These are phyloP conservation scores for Taxidea taxus DNA, from an alignment of 2,113 vertebrate species.

Conservation along the genomic window DNA sequence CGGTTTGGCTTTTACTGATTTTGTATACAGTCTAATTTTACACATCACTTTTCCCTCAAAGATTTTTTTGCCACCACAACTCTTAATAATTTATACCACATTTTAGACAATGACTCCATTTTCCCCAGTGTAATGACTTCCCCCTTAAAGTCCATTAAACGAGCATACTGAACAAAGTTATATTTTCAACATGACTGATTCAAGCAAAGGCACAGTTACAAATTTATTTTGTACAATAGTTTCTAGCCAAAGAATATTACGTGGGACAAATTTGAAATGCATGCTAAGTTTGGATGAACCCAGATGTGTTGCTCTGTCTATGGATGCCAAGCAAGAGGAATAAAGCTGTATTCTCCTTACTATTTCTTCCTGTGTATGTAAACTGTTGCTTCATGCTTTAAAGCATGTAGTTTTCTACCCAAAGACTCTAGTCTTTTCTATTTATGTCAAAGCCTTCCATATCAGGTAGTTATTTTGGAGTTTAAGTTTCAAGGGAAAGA, in stretches of 20 bases:
- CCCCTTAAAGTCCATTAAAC: neutral
- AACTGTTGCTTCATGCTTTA: neutral
- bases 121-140: neutral
- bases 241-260: conserved; percentile 29
- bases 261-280: neutral
- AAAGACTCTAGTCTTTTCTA: neutral
- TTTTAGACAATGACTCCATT: neutral
- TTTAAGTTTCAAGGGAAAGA: neutral
- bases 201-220: neutral
- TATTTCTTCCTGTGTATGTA: neutral
- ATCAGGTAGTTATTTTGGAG: neutral
- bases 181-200: conserved; percentile 29
- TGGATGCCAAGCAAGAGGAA: neutral
- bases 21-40: neutral
- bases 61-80: neutral
- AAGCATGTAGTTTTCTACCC: neutral
- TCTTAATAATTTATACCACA: neutral
- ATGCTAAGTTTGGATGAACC: neutral
- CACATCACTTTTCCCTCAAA: neutral
- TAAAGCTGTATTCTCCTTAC: neutral
- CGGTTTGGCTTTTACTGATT: neutral
- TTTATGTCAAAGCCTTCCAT: neutral
- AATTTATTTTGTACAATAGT: neutral
- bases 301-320: neutral
- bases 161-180: neutral